Percentiles rank a stretch among this genome's conserved stretches.
phyloP scores from a whole-genome alignment of 2,113 vertebrate species.

The Dipodomys spectabilis region DNA sequence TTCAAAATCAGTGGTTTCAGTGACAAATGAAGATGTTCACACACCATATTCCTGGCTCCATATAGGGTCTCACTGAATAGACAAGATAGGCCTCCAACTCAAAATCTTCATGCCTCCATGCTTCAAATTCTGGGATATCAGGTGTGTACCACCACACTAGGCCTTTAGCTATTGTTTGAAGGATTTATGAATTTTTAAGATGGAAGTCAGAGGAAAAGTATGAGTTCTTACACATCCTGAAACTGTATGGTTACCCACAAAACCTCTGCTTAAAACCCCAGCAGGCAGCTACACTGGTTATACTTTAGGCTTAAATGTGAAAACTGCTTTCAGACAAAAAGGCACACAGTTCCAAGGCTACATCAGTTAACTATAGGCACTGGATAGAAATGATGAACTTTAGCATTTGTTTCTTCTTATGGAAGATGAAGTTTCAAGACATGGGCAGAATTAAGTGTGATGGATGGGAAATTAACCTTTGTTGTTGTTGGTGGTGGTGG shows the following conservation, averaged over 20 bases:
- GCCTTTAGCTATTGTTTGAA: conserved; percentile 64
- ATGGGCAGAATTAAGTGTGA: background rate
- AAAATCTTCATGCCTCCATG: background rate
- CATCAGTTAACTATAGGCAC: background rate
- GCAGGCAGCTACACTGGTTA: conserved; percentile 41
- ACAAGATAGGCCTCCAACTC: background rate
- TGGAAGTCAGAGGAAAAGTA: conserved; percentile 61
- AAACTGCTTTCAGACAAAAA: conserved; percentile 24
- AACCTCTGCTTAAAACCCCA: conserved; percentile 69
- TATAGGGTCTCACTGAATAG: background rate
- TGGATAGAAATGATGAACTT: background rate
- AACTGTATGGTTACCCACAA: conserved; percentile 75
- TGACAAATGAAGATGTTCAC: conserved; percentile 74
- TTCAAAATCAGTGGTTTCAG: conserved; percentile 69
- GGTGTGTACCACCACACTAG: too few species aligned
- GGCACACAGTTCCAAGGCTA: background rate
- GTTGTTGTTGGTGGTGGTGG: too few species aligned
- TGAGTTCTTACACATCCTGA: conserved; percentile 72
- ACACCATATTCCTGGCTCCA: background rate
- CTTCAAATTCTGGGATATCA: too few species aligned
- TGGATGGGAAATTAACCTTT: background rate
- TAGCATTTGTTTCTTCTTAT: background rate
- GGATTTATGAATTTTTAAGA: conserved; percentile 81
- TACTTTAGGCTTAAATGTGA: conserved; percentile 20
- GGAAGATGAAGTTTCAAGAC: background rate